Evolutionary conservation across 2,113 vertebrate genomes (phyloP), one percentile per base, ranked within the genome.

Genomic region (Anoplopoma fimbria): DNA sequence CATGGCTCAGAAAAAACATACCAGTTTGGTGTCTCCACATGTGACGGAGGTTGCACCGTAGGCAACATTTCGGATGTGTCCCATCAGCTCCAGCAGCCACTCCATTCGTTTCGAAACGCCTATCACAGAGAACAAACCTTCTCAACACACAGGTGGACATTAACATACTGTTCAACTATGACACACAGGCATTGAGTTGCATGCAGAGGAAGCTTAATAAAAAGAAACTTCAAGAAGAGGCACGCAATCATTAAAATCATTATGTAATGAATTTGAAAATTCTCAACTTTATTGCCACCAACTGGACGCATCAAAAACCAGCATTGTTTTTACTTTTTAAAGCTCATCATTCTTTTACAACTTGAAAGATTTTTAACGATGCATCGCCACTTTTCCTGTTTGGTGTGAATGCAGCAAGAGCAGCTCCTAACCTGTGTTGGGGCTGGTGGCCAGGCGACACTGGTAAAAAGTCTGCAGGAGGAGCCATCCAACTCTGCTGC

Each of bases 71-170:
- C 96, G 95, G 51, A 97, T 96, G 73, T 96, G 96, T 62, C 97
- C 97, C 97, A 98, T 99, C 70, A 99, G 87, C 83, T 99, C 96
- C 87, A 99, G 92, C 14, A 99, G 95, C 98, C 98, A 99, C 49
- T 98, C 96, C 95, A 97, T 92, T 88, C 97, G 95, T 87, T 96
- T 97, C 38, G 94, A 58, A 15, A 99, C 95, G 2, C 96, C 98
- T 99, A 83, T 19, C 87, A 40, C n/a, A 72, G 27, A 73, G 49
- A 82, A 19, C 27, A 70, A 45, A 42, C 13, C 9, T 29, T 4
- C 31, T 71, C 23, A 57, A 9, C 27, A 36, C 9, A 55, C 51
- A n/a, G 2, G 5, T 4, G 10, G 27, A 51, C n/a, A 21, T 27
- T 21, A 13, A 55, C 21, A 27, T 15, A n/a, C 51, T 47, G 23